Base-by-base conservation (phyloP, 2,797 vertebrate genomes). In the Petrocephalus schoutedeni region DNA sequence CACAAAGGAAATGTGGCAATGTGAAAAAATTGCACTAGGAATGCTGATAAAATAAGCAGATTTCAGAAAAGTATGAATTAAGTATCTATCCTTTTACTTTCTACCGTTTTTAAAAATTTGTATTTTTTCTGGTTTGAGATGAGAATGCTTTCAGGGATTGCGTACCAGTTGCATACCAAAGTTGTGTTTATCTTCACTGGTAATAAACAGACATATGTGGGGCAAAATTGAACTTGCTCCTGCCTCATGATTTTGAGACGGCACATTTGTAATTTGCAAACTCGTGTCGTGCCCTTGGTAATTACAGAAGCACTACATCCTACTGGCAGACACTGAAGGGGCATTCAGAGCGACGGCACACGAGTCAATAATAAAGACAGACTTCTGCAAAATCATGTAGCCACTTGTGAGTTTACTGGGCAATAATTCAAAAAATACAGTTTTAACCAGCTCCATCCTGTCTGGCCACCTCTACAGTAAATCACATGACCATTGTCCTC, bases 21-120 rank as follows among this genome's bases (percentile, higher is more conserved):
- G 91, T 89, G 86, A 82, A 74, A 28, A 87, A 94, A 94, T 95
- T 96, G 95, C 95, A 96, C 94, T 95, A 95, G 93, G 93, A 89
- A 89, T 90, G 88, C 87, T 90, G 84, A 88, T 82, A 89, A 92
- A 93, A 91, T 91, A 91, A 92, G 41, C 41, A 45, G 91, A 91
- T 91, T 89, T 91, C 91, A 90, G 16, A 89, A 84, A 84, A 89
- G 89, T 91, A 92, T 51, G 32, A 92, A 93, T 53, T 90, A 91
- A 93, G 91, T 88, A 91, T 93, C 92, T 93, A 93, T 94, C 90
- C 90, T 91, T 94, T 95, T 94, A 92, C 41, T 89, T 90, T 91
- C 88, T 53, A 89, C 91, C 89, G 86, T 36, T 53, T 93, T 36
- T 10, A 9, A n/a, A 51, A 82, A 90, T 92, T 93, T 91, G 82